Base-by-base conservation (phyloP, 2,113 vertebrate species). In the Prolemur simus region DNA sequence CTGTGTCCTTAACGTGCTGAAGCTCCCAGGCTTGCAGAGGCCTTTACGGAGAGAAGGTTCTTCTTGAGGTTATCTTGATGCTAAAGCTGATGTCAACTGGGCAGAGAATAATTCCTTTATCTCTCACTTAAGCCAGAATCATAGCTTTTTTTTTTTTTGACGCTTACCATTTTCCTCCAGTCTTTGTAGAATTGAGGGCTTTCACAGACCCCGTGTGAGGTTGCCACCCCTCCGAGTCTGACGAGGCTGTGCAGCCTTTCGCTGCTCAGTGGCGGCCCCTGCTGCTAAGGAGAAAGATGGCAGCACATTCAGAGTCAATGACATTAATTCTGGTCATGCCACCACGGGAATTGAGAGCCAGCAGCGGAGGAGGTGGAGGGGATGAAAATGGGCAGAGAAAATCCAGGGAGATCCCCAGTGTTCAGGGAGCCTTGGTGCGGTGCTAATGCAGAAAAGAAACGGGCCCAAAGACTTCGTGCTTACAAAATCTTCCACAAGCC, bases 241-340 rank as follows among this genome's bases (percentile, higher is more conserved):
- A 58, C 49, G 37, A 21, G 78, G 15, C 64, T 54, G 49, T 29
- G n/a, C 17, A 68, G n/a, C 49, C 56, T 5, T 94, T 91, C 9
- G 0, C 80, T 98, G 96, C 97, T 97, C 97, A 94, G 97, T 96
- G 93, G 95, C 21, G 78, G 45, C 96, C 97, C 74, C 97, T 97
- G 96, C 96, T 96, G 93, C 58, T 87, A 20, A 39, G 20, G 21
- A 89, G 49, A 56, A 86, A 95, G 56, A 82, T 32, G 21, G 60
- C 81, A 95, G n/a, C n/a, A 27, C 45, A 82, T 58, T 34, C 69
- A 69, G 63, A 81, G 21, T 45, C 20, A 0, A 27, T 68, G 12
- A 73, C 39, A 60, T 91, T 68, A 39, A 74, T 87, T 85, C 52
- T 69, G 60, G n/a, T 63, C 80, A 7, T 58, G 69, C 49, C 78